Conservation (phyloP, 2,888 invertebrate genomes). For the Cerastis rubricosa region DNA sequence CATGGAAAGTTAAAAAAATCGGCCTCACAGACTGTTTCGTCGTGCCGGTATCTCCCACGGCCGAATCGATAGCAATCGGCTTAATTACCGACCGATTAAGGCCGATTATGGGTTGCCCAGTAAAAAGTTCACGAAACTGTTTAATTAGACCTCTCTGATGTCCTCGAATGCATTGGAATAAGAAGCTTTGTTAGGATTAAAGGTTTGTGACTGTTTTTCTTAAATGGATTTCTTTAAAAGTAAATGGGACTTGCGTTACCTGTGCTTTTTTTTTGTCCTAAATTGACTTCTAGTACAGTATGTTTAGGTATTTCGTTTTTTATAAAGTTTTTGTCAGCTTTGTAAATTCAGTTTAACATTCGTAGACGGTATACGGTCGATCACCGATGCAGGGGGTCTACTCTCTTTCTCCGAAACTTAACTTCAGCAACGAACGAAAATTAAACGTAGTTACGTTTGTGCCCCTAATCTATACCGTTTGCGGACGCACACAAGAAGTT, state of each 20-base stretch:
- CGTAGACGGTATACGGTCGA: background rate
- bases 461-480: no score
- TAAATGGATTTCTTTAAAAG: slow-evolving; percentile 36
- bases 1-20: slow-evolving; percentile 65
- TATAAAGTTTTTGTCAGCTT: background rate
- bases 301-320: background rate
- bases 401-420: no score
- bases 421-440: no score
- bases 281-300: background rate
- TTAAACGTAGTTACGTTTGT: no score
- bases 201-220: slow-evolving; percentile 40
- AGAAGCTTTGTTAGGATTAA: slow-evolving; percentile 66
- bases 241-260: slow-evolving; percentile 6
- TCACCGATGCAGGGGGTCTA: no score
- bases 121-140: slow-evolving; percentile 70
- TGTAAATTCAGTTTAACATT: background rate
- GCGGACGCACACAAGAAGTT: no score
- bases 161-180: slow-evolving; percentile 64
- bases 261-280: slow-evolving; percentile 3
- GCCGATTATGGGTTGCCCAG: slow-evolving; percentile 70
- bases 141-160: slow-evolving; percentile 70
- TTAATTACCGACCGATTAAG: slow-evolving; percentile 74
- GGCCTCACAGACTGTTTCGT: slow-evolving; percentile 69
- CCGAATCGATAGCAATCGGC: slow-evolving; percentile 72
- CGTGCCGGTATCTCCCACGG: slow-evolving; percentile 70